Conservation (phyloP, 2,888 invertebrate species). For the Biston stratarius region DNA sequence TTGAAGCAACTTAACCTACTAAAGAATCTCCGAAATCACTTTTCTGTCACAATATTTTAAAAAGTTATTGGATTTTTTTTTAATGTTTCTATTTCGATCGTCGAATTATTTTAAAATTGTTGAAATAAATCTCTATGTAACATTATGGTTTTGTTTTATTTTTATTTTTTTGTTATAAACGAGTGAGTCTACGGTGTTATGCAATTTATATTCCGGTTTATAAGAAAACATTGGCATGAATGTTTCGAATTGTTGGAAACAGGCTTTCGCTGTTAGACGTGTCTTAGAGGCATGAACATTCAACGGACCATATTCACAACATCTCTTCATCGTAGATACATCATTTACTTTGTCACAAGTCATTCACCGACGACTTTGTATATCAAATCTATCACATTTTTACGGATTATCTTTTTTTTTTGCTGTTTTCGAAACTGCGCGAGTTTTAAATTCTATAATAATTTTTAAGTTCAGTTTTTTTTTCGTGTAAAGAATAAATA, state of each 20-base stretch:
- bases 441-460: neutral
- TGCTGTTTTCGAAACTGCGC: slow-evolving; percentile 5
- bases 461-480: neutral
- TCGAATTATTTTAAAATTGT: slow-evolving; percentile 79
- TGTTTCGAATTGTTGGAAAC: slow-evolving; percentile 29
- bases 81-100: slow-evolving; percentile 65
- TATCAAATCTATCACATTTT: slow-evolving; percentile 18
- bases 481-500: too few relatives aligned
- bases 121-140: slow-evolving; percentile 84
- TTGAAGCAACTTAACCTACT: slow-evolving; percentile 41
- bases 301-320: too few relatives aligned
- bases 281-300: slow-evolving; percentile 36
- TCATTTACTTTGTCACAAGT: slow-evolving; percentile 5
- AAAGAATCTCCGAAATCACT: slow-evolving; percentile 74
- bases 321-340: slow-evolving; percentile 44
- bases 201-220: slow-evolving; percentile 78
- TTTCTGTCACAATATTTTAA: slow-evolving; percentile 67
- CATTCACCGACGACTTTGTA: too few relatives aligned
- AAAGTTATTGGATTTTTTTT: slow-evolving; percentile 54
- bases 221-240: slow-evolving; percentile 43
- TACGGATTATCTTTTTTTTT: neutral
- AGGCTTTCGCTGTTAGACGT: slow-evolving; percentile 75
- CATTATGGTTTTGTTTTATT: slow-evolving; percentile 76
- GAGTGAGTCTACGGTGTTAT: slow-evolving; percentile 82
- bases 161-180: slow-evolving; percentile 49